phyloP scores from a whole-genome alignment of 1,140 invertebrate genomes.

The Aphidius gifuensis region DNA sequence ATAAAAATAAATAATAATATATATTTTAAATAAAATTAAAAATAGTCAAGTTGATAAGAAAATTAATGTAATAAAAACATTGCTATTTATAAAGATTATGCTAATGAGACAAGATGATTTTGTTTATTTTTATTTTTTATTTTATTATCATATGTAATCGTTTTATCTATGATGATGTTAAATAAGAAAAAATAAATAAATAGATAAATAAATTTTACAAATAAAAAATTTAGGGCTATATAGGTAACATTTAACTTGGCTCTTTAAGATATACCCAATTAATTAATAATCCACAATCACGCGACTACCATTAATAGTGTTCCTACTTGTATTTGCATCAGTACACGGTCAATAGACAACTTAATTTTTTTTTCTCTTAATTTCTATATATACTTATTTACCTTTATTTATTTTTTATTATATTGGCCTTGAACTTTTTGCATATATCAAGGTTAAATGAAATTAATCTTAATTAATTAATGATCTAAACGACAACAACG shows the following conservation, averaged over 20 bases:
- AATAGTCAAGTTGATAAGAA: not conserved
- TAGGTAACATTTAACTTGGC: no score
- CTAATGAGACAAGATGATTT: slow-evolving; percentile 43
- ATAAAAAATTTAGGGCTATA: not conserved
- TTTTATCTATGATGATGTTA: slow-evolving; percentile 35
- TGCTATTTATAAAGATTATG: slow-evolving; percentile 49
- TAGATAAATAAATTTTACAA: slow-evolving; percentile 5
- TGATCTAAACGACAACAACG: slow-evolving; percentile 5
- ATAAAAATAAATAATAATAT: no score
- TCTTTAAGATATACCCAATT: slow-evolving; percentile 16
- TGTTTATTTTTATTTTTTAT: slow-evolving; percentile 30
- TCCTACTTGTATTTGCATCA: not conserved
- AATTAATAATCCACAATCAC: slow-evolving; percentile 30
- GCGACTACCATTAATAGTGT: slow-evolving; percentile 25
- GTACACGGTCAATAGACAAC: not conserved
- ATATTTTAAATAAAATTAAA: no score
- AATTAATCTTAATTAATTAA: slow-evolving; percentile 15
- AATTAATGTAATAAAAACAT: slow-evolving; percentile 37
- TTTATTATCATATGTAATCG: slow-evolving; percentile 35
- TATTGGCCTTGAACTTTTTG: slow-evolving; percentile 9
- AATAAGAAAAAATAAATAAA: slow-evolving; percentile 16
- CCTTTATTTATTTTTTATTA: not conserved
- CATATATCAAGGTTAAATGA: not conserved
- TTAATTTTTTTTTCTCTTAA: not conserved
- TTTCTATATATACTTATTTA: not conserved